These are phyloP conservation scores for Hemitrygon akajei DNA, from an alignment of 2,797 vertebrate species.

Conservation along the genomic window DNA sequence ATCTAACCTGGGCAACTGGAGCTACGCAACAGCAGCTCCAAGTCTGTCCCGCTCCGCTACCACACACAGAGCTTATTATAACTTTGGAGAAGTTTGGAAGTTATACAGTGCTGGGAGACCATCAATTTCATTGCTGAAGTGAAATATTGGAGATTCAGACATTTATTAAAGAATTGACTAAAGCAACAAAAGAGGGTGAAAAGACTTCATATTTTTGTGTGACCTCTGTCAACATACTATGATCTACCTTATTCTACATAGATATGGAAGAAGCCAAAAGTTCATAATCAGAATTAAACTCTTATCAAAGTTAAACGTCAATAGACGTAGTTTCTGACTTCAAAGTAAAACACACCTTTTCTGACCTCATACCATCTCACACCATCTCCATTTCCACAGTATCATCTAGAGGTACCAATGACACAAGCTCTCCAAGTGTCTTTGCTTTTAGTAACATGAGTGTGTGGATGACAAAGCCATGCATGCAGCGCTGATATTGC, in stretches of 20 bases:
- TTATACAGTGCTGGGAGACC: not conserved
- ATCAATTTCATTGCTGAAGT: not conserved
- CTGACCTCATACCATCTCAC: not conserved
- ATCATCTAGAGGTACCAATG: too few relatives aligned
- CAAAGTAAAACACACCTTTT: not conserved
- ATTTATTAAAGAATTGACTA: not conserved
- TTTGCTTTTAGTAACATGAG: too few relatives aligned
- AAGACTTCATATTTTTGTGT: not conserved
- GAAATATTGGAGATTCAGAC: not conserved
- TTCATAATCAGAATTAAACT: not conserved
- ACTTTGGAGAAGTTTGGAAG: not conserved
- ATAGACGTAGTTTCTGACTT: not conserved
- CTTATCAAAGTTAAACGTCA: not conserved
- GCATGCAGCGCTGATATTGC: too few relatives aligned
- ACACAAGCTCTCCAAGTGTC: too few relatives aligned
- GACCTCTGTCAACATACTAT: not conserved
- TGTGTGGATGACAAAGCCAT: too few relatives aligned
- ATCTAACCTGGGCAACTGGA: too few relatives aligned
- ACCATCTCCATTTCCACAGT: not conserved
- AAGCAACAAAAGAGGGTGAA: not conserved
- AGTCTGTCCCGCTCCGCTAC: too few relatives aligned
- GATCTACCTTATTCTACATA: not conserved
- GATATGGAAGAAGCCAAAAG: not conserved
- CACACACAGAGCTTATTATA: not conserved
- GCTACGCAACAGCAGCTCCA: too few relatives aligned